Conservation (phyloP, 1,140 invertebrate genomes). For the Pseudachorutes palmiensis region DNA sequence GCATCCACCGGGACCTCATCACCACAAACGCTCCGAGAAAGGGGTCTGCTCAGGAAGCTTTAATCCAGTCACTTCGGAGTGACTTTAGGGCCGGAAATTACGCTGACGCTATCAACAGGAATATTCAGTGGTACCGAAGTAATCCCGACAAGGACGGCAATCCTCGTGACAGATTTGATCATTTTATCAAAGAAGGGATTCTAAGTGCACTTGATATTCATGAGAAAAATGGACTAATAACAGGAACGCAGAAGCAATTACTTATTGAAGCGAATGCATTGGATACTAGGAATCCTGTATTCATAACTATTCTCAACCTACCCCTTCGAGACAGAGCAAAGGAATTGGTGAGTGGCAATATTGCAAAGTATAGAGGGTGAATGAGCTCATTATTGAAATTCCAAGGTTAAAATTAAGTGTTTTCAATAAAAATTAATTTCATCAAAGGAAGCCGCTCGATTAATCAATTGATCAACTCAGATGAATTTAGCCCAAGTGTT, state of each 20-base stretch:
- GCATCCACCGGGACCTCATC: not conserved
- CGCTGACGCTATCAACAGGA: not conserved
- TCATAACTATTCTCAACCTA: not conserved
- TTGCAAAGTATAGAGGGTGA: not conserved
- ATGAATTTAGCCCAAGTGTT: too few relatives aligned
- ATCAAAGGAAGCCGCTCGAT: too few relatives aligned
- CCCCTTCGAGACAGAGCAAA: not conserved
- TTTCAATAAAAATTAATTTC: too few relatives aligned
- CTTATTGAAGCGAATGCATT: not conserved
- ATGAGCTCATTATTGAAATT: too few relatives aligned
- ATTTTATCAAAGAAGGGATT: slow-evolving; percentile 6
- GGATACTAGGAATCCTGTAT: not conserved
- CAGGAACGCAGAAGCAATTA: not conserved
- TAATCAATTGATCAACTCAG: too few relatives aligned
- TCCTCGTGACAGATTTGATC: not conserved
- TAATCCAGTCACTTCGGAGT: not conserved
- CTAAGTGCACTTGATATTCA: not conserved
- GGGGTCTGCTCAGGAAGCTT: not conserved
- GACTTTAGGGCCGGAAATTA: not conserved
- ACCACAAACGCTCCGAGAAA: not conserved
- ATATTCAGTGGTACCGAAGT: not conserved
- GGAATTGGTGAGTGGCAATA: not conserved
- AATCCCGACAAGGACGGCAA: not conserved
- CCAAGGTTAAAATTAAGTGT: too few relatives aligned
- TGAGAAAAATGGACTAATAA: not conserved